Conservation (phyloP, 1,140 invertebrate genomes). For the Caenorhabditis tropicalis region DNA sequence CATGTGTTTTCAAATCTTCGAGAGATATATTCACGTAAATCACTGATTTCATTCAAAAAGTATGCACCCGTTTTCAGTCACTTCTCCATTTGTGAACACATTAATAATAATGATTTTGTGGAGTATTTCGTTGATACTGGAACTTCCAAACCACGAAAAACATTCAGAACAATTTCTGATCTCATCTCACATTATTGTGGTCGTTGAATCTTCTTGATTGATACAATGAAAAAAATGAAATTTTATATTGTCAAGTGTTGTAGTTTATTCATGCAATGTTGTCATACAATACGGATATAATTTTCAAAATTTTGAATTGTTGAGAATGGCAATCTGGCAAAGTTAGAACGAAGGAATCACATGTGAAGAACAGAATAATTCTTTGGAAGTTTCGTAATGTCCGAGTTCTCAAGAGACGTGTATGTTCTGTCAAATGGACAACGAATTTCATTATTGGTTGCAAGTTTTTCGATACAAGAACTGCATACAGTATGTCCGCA, state of each 20-base stretch:
- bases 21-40: background rate
- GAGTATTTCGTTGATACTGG: background rate
- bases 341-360: background rate
- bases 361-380: background rate
- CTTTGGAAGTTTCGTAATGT: background rate
- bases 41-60: background rate
- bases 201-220: too few species aligned
- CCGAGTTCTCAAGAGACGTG: background rate
- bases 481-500: background rate
- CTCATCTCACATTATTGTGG: background rate
- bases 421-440: background rate
- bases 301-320: background rate
- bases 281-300: too few species aligned
- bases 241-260: too few species aligned
- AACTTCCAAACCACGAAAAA: background rate
- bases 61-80: background rate
- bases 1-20: background rate
- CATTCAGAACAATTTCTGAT: background rate
- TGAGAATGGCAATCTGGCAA: background rate
- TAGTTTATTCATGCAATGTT: too few species aligned
- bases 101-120: background rate
- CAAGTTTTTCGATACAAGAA: background rate
- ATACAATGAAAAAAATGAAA: too few species aligned
- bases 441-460: background rate
- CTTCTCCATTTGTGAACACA: background rate